Evolutionary conservation across 2,797 vertebrate genomes (phyloP), one percentile per base, ranked within the genome.

Genomic region (Centropyge bicolor): DNA sequence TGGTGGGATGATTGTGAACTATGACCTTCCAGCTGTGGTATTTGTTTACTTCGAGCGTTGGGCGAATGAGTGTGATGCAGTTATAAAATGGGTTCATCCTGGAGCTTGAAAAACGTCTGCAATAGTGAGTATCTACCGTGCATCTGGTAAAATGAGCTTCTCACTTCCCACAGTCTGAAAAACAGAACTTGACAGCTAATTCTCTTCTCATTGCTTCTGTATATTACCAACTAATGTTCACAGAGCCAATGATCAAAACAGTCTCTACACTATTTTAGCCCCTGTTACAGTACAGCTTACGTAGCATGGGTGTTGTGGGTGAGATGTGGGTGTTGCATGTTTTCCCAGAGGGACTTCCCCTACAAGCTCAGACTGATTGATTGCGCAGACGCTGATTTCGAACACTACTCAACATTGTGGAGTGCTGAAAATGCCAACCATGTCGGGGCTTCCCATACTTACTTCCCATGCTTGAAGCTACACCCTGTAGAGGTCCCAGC

Each of bases 11-110:
- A 36, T 62, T 62, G 36, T 81, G 80, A 83, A 75, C 86, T 74
- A 43, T 86, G 73, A 78, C 72, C 76, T 74, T 27, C 62, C 81
- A 82, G 87, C 83, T 88, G 79, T 75, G 59, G 17, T 49, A 72
- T 82, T 76, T 64, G 35, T 84, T 65, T 69, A 76, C 65, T 36
- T 77, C 46, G 57, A 13, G 59, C 63, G 62, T 31, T 36, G 22
- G 59, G 66, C 71, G 70, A 74, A 80, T 62, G 64, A 49, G 17
- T 24, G 52, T 69, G 67, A 75, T 31, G 10, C 48, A 67, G 9
- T 27, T 74, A 54, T 67, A 49, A n/a, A 49, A 67, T 31, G 27
- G 60, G 20, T 48, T 61, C 20, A 72, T 38, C 57, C 16, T 56
- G 40, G 31, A 36, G 56, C 51, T 70, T 64, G 56, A 59, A 52